Conservation (phyloP, 2,797 vertebrate species). For the Catostomus latipinnis region DNA sequence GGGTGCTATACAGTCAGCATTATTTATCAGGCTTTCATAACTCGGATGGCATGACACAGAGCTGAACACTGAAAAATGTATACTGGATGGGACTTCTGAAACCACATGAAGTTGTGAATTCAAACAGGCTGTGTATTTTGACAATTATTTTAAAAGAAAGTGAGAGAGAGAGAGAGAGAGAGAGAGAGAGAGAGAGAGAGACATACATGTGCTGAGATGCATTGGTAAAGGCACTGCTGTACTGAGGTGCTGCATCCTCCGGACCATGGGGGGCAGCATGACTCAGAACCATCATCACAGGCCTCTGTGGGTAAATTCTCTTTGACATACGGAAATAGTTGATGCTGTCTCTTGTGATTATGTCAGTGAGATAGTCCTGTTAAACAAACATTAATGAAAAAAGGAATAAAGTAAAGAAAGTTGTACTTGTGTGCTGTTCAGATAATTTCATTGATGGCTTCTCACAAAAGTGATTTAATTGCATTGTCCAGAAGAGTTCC, state of each 20-base stretch:
- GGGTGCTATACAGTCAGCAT: not conserved
- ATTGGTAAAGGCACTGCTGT: slow-evolving; percentile 91
- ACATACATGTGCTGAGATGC: slow-evolving; percentile 95
- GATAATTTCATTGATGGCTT: no score
- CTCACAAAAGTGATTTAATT: no score
- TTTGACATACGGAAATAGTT: slow-evolving; percentile 94
- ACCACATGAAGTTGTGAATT: not conserved
- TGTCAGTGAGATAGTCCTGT: slow-evolving; percentile 96
- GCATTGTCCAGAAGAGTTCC: no score
- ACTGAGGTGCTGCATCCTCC: slow-evolving; percentile 95
- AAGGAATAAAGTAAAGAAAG: not conserved
- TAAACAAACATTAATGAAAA: not conserved
- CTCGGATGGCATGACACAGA: not conserved
- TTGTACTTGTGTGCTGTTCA: no score
- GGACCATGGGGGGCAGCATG: slow-evolving; percentile 95
- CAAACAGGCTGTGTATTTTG: no score
- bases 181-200: not conserved
- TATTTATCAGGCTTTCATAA: slow-evolving; percentile 1
- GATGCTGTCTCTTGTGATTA: slow-evolving; percentile 96
- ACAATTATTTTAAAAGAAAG: no score
- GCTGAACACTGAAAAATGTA: not conserved
- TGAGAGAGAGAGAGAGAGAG: not conserved
- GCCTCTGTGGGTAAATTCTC: slow-evolving; percentile 93
- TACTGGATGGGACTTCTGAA: slow-evolving; percentile 17
- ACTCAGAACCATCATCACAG: slow-evolving; percentile 94